Evolutionary conservation across 2,888 invertebrate genomes (phyloP), one percentile per base, ranked within the genome.

Genomic region (Netelia inedita): DNA sequence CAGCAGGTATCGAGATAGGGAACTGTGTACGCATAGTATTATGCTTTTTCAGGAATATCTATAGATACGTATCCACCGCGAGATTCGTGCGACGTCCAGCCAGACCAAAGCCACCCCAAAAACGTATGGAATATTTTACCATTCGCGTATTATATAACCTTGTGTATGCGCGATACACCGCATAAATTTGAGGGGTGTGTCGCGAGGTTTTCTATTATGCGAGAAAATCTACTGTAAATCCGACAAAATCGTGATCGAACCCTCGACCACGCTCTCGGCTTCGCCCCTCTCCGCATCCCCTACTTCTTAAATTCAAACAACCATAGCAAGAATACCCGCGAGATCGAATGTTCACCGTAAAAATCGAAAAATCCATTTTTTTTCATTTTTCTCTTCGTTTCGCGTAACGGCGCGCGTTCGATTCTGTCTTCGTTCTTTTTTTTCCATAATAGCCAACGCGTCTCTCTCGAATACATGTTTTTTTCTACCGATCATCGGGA

Each of bases 341-440:
- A 90, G 90, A 91, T 91, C 92, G 92, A 92, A 92, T 92, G 92
- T 92, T 92, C 92, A 92, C 92, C 92, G 92, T 92, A 92, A 92
- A 92, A 91, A 91, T 28, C 28, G 28, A 91, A 92, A 92, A 91
- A 92, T 91, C 91, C 90, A 90, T 90, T 90, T 91, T 90, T 90
- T 89, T 88, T 87, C 81, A 28, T 6, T 85, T 71, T 63, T 21
- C 59, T 46, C 63, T 57, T 53, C 16, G 74, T 82, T 76, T 14
- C 73, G 55, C 72, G 3, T 2, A 55, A 53, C 35, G 73, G 65
- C 65, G 84, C 83, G 28, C 28, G 28, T 28, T 28, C 28, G 6
- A 46, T 46, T 46, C 6, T 46, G 0, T 46, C 6, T 46, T 14
- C 46, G 46, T 11, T 46, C 10, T 46, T 10, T 46, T 46, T 46